Percentiles rank a stretch among this genome's conserved stretches.
phyloP scores from a whole-genome alignment of 2,797 vertebrate species.

The Thalassophryne amazonica region DNA sequence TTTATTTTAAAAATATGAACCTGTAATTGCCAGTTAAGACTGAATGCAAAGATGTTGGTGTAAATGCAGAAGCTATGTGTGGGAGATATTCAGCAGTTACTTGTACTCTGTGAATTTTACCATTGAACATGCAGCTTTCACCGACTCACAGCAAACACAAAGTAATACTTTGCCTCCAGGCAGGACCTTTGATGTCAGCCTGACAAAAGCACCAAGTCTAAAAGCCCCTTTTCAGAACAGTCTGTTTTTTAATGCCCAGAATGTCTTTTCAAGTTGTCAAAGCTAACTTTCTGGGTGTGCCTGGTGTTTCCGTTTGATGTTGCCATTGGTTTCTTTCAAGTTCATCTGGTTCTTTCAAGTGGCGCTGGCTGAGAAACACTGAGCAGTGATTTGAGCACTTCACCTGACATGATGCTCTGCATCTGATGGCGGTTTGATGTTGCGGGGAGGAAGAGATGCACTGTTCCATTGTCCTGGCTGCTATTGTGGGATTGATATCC shows the following conservation, averaged over 20 bases:
- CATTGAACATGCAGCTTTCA: constrained; percentile 45
- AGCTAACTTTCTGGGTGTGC: constrained; percentile 71
- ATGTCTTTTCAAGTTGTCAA: constrained; percentile 64
- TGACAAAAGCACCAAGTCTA: constrained; percentile 68
- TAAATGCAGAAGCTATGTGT: no score
- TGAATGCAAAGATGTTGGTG: no score
- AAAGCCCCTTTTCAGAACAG: constrained; percentile 64
- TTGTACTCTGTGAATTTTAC: constrained; percentile 36
- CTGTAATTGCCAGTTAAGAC: no score
- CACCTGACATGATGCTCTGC: constrained; percentile 20
- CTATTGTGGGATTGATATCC: background rate
- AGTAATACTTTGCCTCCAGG: constrained; percentile 62
- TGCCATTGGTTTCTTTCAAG: constrained; percentile 59
- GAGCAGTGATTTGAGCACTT: constrained; percentile 30
- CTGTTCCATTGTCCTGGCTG: background rate
- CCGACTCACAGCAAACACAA: constrained; percentile 63
- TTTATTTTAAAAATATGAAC: no score
- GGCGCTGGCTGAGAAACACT: constrained; percentile 19
- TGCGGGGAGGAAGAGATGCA: background rate
- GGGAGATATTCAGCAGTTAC: background rate
- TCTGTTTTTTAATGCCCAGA: constrained; percentile 51
- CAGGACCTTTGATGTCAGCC: constrained; percentile 68
- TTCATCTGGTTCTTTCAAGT: constrained; percentile 59
- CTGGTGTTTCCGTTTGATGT: constrained; percentile 52
- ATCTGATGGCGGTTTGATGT: constrained; percentile 20